phyloP scores from a whole-genome alignment of 1,140 invertebrate species.

The Cotesia typhae region DNA sequence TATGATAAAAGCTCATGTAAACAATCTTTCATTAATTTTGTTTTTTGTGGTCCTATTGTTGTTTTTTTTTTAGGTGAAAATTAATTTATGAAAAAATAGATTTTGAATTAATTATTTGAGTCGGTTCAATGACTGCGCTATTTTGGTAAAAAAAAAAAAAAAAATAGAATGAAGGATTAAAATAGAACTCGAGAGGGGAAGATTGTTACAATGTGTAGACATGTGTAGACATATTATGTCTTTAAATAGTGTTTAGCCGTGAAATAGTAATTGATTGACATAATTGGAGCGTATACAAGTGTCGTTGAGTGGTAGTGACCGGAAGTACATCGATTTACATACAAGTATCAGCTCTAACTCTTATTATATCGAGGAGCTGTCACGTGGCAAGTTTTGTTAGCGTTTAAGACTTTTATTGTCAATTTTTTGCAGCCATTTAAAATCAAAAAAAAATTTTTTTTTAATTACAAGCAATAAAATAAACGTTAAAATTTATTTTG shows the following conservation, averaged over 20 bases:
- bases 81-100: no score
- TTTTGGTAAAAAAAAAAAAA: neutral
- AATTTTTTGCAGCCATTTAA: no score
- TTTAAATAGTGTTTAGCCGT: slow-evolving; percentile 31
- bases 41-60: neutral
- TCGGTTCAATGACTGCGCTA: no score
- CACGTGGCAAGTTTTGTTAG: slow-evolving; percentile 8
- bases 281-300: slow-evolving; percentile 40
- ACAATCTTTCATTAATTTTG: no score
- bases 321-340: slow-evolving; percentile 38
- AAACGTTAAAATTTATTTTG: no score
- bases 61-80: no score
- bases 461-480: no score
- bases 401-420: neutral
- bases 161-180: no score
- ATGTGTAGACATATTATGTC: slow-evolving; percentile 10
- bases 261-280: slow-evolving; percentile 33
- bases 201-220: neutral
- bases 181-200: no score
- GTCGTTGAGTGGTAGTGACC: slow-evolving; percentile 41
- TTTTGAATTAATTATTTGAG: no score
- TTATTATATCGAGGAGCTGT: neutral
- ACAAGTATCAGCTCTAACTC: slow-evolving; percentile 6
- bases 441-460: no score
- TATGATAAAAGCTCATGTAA: neutral